Percentiles rank a stretch among this genome's conserved stretches.
Evolutionary conservation across 2,113 vertebrate species (phyloP).

Genomic region (Neolamprologus falcicula): DNA sequence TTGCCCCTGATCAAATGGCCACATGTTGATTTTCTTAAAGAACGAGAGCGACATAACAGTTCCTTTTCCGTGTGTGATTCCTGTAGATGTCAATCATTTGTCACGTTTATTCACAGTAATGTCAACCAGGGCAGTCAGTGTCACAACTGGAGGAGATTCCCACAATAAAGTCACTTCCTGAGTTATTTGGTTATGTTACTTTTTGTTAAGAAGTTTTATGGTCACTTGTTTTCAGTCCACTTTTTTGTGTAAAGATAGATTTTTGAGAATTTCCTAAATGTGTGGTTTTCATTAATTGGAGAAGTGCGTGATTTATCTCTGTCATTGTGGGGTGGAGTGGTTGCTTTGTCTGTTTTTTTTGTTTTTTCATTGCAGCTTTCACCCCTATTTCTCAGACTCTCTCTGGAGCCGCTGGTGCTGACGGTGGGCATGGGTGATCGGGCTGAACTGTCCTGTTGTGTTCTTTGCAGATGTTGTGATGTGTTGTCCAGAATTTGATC

Average conservation of each 20-base stretch:
- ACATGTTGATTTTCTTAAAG: background rate
- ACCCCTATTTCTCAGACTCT: conserved; percentile 1
- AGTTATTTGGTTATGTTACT: background rate
- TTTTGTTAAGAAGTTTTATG: background rate
- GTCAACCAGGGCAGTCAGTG: background rate
- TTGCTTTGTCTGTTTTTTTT: background rate
- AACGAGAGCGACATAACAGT: background rate
- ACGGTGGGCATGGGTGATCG: conserved; percentile 20
- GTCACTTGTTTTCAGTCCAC: background rate
- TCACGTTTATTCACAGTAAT: background rate
- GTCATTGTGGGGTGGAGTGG: accelerated
- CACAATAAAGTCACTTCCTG: background rate
- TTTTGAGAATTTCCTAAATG: background rate
- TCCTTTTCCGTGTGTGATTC: background rate
- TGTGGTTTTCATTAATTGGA: background rate
- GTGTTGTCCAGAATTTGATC: conserved; percentile 7
- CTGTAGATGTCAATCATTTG: background rate
- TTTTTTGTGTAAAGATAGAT: background rate
- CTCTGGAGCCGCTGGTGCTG: background rate
- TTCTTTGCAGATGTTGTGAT: conserved; percentile 19
- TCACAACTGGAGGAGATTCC: background rate
- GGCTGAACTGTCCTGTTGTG: background rate
- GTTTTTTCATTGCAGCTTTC: background rate
- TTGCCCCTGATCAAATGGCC: background rate
- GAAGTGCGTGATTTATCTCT: background rate